These are phyloP conservation scores for Nestor notabilis DNA, from an alignment of 2,113 vertebrate genomes.

Conservation along the genomic window DNA sequence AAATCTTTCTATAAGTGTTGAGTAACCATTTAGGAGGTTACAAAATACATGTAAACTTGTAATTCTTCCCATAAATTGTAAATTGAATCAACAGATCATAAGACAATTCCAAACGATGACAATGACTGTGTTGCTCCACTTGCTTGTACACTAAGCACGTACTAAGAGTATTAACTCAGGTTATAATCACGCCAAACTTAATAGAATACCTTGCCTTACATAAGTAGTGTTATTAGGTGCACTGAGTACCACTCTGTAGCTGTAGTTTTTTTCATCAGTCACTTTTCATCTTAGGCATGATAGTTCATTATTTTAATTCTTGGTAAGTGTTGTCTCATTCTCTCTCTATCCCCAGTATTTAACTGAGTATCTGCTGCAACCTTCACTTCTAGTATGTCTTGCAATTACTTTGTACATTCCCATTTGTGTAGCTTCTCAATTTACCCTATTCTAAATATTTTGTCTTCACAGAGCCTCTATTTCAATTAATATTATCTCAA, in stretches of 20 bases:
- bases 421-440: background rate
- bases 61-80: background rate
- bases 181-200: slow-evolving; percentile 33
- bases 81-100: background rate
- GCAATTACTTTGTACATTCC: background rate
- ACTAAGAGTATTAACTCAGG: slow-evolving; percentile 42
- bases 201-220: slow-evolving; percentile 32
- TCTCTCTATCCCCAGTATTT: background rate
- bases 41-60: background rate
- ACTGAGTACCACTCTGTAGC: background rate
- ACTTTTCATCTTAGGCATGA: background rate
- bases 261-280: background rate
- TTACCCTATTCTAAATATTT: background rate
- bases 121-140: background rate
- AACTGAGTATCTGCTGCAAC: background rate
- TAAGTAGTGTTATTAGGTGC: background rate
- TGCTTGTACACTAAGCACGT: background rate
- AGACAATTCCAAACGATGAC: background rate
- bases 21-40: background rate
- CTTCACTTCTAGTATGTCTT: background rate
- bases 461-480: background rate
- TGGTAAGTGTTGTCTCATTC: background rate
- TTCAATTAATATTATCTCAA: background rate
- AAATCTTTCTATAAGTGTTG: background rate
- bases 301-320: background rate